These are phyloP conservation scores for Geotrupes spiniger DNA, from an alignment of 2,888 invertebrate genomes.

Conservation along the genomic window DNA sequence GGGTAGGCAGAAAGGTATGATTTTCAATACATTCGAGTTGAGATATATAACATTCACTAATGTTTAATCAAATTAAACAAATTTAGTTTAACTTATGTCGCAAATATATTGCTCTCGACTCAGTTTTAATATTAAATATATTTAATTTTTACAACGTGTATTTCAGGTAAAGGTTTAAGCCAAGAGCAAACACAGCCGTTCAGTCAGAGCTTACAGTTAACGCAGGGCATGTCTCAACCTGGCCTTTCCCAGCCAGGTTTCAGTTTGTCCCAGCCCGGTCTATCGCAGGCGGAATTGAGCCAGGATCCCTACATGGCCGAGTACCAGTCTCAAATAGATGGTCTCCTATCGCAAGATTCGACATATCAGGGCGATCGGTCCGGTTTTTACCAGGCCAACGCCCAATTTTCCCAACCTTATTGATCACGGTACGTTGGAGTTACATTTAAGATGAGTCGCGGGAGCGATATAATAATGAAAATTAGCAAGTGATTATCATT, in stretches of 20 bases:
- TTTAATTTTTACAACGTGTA: too few relatives aligned
- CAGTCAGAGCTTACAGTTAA: constrained; percentile 68
- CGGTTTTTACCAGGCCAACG: constrained; percentile 55
- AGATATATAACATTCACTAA: too few relatives aligned
- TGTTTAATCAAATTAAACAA: too few relatives aligned
- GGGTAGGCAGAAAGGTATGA: constrained; percentile 25
- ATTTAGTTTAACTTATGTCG: too few relatives aligned
- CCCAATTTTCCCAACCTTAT: constrained; percentile 24
- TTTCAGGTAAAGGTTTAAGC: constrained; percentile 34
- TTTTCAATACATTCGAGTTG: too few relatives aligned
- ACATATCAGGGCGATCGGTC: constrained; percentile 55
- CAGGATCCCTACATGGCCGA: constrained; percentile 84
- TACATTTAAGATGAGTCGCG: constrained; percentile 21
- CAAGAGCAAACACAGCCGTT: constrained; percentile 53
- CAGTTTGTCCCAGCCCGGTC: constrained; percentile 64
- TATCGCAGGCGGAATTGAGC: constrained; percentile 70
- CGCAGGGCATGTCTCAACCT: constrained; percentile 72
- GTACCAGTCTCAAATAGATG: constrained; percentile 92
- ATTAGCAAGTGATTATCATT: constrained; percentile 24
- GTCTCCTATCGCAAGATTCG: constrained; percentile 83
- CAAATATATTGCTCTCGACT: too few relatives aligned
- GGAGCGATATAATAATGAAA: constrained; percentile 23
- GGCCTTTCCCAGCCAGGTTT: constrained; percentile 68
- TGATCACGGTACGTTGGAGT: constrained; percentile 19
- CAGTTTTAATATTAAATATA: too few relatives aligned